Conservation (phyloP, 2,797 vertebrate genomes). For the Falco cherrug region DNA sequence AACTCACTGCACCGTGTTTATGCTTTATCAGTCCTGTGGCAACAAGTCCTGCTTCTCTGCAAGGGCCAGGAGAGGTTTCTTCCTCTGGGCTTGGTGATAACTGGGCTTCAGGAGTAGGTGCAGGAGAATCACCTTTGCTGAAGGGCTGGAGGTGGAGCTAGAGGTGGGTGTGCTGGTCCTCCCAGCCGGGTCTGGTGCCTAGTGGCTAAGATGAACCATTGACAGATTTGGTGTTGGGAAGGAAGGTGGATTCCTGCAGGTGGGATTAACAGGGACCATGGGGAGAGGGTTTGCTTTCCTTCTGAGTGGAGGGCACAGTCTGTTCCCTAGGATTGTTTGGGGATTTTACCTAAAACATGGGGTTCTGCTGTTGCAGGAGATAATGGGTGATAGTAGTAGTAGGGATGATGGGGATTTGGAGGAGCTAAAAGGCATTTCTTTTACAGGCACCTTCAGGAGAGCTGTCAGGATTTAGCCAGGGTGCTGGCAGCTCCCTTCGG, state of each 20-base stretch:
- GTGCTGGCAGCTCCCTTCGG: not conserved
- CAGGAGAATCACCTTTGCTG: not conserved
- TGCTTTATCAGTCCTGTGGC: fast-evolving
- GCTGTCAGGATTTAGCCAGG: not conserved
- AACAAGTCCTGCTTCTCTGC: not conserved
- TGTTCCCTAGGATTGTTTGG: not conserved
- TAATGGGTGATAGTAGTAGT: not conserved
- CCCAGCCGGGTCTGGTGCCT: fast-evolving
- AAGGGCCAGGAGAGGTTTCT: not conserved
- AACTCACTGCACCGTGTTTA: not conserved
- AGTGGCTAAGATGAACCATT: fast-evolving
- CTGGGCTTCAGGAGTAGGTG: not conserved
- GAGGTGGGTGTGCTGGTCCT: not conserved
- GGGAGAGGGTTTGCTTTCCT: not conserved
- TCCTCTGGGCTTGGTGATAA: not conserved
- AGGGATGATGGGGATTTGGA: not conserved
- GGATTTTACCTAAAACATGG: not conserved
- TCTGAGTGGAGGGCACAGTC: not conserved
- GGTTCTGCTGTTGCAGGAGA: not conserved
- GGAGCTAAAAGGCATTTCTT: not conserved
- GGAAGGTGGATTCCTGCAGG: not conserved
- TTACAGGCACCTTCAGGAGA: not conserved
- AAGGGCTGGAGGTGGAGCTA: not conserved
- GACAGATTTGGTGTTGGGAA: not conserved
- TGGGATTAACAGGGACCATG: not conserved